These are phyloP conservation scores for Eupithecia dodoneata DNA, from an alignment of 2,888 invertebrate species.

Conservation along the genomic window DNA sequence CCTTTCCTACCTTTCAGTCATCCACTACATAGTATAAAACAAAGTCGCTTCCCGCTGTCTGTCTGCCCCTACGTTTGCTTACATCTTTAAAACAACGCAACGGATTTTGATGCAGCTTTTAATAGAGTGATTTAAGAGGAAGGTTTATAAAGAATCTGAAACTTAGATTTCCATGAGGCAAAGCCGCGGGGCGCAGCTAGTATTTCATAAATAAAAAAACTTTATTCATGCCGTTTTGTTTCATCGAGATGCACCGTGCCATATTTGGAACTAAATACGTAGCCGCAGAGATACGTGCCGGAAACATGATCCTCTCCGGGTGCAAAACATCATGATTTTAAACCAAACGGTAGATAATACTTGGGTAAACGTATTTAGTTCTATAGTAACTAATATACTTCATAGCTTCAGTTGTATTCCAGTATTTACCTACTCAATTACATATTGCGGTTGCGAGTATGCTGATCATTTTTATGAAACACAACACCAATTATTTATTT, in stretches of 20 bases:
- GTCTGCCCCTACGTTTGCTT: no score
- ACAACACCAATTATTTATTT: neutral
- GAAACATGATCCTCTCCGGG: neutral
- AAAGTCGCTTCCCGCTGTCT: no score
- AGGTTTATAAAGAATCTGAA: no score
- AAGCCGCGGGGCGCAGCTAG: no score
- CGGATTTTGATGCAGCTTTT: no score
- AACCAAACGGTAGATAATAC: neutral
- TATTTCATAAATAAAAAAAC: neutral
- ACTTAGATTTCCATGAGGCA: no score
- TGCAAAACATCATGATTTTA: neutral
- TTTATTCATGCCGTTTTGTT: neutral
- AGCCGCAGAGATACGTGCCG: neutral
- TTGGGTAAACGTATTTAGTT: neutral
- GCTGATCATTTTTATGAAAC: neutral
- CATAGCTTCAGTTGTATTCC: neutral
- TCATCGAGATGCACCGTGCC: neutral
- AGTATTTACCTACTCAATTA: neutral
- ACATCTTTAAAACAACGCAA: no score
- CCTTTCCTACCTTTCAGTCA: neutral
- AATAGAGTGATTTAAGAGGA: no score
- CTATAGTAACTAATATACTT: neutral
- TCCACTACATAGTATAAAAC: neutral
- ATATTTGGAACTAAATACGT: neutral
- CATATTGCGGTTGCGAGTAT: neutral